Conservation (phyloP, 2,888 invertebrate species). For the Pinctada fucata region DNA sequence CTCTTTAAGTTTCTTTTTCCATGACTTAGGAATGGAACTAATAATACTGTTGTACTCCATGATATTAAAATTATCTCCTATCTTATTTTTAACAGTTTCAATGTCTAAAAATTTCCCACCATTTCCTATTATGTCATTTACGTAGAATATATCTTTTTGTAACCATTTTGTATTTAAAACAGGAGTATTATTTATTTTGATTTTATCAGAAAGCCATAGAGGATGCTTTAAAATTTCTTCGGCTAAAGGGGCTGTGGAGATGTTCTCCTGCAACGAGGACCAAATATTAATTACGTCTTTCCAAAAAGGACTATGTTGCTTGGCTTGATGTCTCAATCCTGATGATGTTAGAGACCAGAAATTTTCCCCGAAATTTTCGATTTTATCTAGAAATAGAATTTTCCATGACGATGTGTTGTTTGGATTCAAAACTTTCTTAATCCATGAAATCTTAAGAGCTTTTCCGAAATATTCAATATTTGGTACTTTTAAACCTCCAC, state of each 20-base stretch:
- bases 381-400: constrained; percentile 14
- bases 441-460: constrained; percentile 25
- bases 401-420: constrained; percentile 15
- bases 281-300: constrained; percentile 21
- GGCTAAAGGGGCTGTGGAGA: constrained; percentile 2
- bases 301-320: constrained; percentile 24
- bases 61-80: constrained; percentile 11
- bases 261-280: neutral
- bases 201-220: neutral
- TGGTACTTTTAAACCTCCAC: constrained; percentile 31
- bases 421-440: constrained; percentile 17
- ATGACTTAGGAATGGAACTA: constrained; percentile 6
- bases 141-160: constrained; percentile 7
- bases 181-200: constrained; percentile 4
- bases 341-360: constrained; percentile 10
- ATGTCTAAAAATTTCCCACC: neutral
- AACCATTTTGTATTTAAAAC: neutral
- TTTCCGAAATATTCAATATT: constrained; percentile 18
- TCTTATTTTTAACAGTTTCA: neutral
- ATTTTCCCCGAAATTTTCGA: constrained; percentile 14
- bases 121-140: constrained; percentile 5
- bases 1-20: constrained; percentile 13
- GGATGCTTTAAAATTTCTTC: constrained; percentile 14
- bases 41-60: constrained; percentile 17
- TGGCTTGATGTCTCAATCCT: neutral